Evolutionary conservation across 2,888 invertebrate species (phyloP).

Genomic region (Yponomeuta evonymella): DNA sequence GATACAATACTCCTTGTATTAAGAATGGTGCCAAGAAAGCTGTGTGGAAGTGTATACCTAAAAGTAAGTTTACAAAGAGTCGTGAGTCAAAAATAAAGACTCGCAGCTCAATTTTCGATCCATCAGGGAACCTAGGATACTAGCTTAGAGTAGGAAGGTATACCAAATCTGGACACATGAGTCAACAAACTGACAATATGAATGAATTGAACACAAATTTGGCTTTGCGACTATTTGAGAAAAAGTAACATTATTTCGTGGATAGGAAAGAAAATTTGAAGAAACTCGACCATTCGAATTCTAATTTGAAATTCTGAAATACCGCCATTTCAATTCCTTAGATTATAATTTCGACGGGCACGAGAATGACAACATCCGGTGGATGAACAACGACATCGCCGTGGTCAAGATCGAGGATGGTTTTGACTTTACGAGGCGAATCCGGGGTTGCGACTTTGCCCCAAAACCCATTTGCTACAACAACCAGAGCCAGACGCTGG

Average conservation of each 20-base stretch:
- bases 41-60: slow-evolving; percentile 64
- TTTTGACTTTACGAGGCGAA: slow-evolving; percentile 52
- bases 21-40: slow-evolving; percentile 65
- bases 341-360: slow-evolving; percentile 64
- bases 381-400: slow-evolving; percentile 68
- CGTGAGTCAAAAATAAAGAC: too few relatives aligned
- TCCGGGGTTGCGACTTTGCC: slow-evolving; percentile 56
- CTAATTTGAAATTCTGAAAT: background rate
- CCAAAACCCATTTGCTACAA: slow-evolving; percentile 59
- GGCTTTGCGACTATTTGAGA: too few relatives aligned
- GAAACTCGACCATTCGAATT: too few relatives aligned
- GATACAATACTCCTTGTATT: slow-evolving; percentile 53
- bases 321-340: slow-evolving; percentile 22
- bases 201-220: background rate
- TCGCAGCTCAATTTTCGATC: too few relatives aligned
- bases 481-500: slow-evolving; percentile 54
- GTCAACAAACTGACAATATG: background rate
- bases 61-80: slow-evolving; percentile 41
- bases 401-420: slow-evolving; percentile 59
- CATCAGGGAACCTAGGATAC: too few relatives aligned
- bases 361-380: slow-evolving; percentile 60
- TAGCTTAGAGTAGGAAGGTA: too few relatives aligned
- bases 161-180: too few relatives aligned
- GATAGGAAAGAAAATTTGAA: too few relatives aligned
- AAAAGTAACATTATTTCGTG: too few relatives aligned